Base-by-base conservation (phyloP, 2,888 invertebrate species). In the Candidula unifasciata region DNA sequence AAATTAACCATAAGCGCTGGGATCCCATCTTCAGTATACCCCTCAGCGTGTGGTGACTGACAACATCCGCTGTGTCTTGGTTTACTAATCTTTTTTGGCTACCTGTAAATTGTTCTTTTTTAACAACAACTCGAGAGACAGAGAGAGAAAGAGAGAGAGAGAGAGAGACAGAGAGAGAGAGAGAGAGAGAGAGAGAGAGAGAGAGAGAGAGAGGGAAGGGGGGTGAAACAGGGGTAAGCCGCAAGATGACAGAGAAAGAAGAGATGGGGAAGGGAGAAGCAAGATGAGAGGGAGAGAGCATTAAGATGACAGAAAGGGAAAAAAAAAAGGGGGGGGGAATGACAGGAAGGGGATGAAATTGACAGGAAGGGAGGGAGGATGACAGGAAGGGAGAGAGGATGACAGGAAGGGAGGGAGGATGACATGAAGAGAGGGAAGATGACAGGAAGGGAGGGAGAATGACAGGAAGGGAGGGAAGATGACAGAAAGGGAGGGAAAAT, bases 391-490 rank as follows among this genome's bases (percentile, higher is more conserved):
- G 52, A n/a, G 71, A 52, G 27, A 1, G 18, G 33, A 30, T 33
- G 27, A 44, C 64, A 80, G 64, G 33, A 35, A 37, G 33, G 30
- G 54, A 71, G 57, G 60, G 64, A 83, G 83, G 57, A 33, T 3
- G 24, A 77, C 66, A 27, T n/a, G 71, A 2, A 33, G 78, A 52
- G 66, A 66, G 37, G 64, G 68, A 54, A 6, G 68, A 44, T 10
- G 35, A 52, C 27, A 52, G 33, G 27, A 54, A 54, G 10, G 30
- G 27, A 35, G 69, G 54, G 0, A 57, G 69, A 35, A 54, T n/a
- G 24, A 78, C 35, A 24, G 66, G 37, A 30, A 21, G n/a, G 52
- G 24, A 66, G n/a, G 37, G n/a, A 35, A 66, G n/a, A 2, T 37
- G 27, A n/a, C 2, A 80, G 68, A 30, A 37, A 35, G 37, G 24